Evolutionary conservation across 2,797 vertebrate species (phyloP).

Genomic region (Eulemur albifrons): DNA sequence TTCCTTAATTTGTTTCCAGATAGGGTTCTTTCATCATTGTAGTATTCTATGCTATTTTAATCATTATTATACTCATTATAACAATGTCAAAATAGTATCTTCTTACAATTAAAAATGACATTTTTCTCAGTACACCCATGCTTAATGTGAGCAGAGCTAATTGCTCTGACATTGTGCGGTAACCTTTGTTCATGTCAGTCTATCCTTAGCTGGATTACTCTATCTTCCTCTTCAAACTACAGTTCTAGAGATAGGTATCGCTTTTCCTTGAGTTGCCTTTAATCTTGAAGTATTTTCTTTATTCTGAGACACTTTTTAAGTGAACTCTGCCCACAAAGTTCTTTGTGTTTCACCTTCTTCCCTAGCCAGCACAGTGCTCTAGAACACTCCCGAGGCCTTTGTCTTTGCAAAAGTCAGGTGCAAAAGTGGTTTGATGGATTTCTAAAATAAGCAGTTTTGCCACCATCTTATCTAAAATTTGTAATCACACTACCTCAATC

Average conservation of each 20-base stretch:
- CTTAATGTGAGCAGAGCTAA: not conserved
- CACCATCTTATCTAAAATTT: not conserved
- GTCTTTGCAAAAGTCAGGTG: not conserved
- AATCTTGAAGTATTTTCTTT: not conserved
- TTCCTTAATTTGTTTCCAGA: not conserved
- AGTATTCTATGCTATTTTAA: not conserved
- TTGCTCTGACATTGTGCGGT: not conserved
- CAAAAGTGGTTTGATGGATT: not conserved
- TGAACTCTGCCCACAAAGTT: not conserved
- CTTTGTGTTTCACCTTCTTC: not conserved
- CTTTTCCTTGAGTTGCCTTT: not conserved
- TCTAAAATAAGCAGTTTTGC: not conserved
- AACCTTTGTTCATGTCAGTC: not conserved
- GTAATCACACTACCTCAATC: not conserved
- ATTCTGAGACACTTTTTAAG: not conserved
- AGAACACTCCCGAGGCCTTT: not conserved
- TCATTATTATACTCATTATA: not conserved
- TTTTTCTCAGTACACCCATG: not conserved
- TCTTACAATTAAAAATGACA: not conserved
- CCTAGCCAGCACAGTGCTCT: no score
- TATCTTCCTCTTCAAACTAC: not conserved
- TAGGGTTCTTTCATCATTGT: not conserved
- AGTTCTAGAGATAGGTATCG: not conserved
- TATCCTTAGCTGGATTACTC: not conserved
- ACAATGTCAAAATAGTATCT: not conserved